Conservation (phyloP, 2,888 invertebrate species). For the Zonitis immaculata region DNA sequence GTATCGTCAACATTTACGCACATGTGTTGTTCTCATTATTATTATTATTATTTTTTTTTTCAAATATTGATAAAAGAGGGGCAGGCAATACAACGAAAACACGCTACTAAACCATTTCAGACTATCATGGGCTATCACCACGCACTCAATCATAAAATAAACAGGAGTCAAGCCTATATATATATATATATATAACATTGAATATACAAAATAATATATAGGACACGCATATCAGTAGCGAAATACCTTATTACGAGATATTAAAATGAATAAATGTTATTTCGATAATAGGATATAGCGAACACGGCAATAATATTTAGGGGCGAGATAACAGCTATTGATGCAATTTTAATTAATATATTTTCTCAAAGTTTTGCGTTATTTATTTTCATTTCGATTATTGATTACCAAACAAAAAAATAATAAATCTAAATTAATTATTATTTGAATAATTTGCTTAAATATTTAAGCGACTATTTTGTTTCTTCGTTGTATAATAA, state of each 20-base stretch:
- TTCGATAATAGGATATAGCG: too few species aligned
- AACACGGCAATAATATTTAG: slow-evolving; percentile 7
- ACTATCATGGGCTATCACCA: slow-evolving; percentile 29
- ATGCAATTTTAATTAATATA: slow-evolving; percentile 20
- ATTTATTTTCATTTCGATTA: too few species aligned
- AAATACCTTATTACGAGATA: slow-evolving; percentile 9
- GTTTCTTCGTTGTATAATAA: not conserved
- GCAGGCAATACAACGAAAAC: not conserved
- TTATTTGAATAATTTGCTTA: not conserved
- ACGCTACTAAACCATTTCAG: slow-evolving; percentile 25
- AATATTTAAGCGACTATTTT: not conserved
- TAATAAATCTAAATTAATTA: not conserved
- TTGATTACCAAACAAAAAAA: not conserved
- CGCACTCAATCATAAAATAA: slow-evolving; percentile 25
- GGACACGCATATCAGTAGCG: slow-evolving; percentile 16
- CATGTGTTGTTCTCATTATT: slow-evolving; percentile 14
- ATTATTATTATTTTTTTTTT: not conserved
- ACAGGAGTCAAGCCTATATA: slow-evolving; percentile 14
- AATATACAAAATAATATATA: not conserved
- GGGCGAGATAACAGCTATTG: slow-evolving; percentile 2
- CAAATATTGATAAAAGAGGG: not conserved
- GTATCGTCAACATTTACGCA: slow-evolving; percentile 24
- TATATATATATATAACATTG: too few species aligned
- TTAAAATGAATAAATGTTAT: slow-evolving; percentile 15
- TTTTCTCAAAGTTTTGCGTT: too few species aligned